A percentile compares a stretch with the other conserved stretches of the same genome.
phyloP scores from a whole-genome alignment of 2,797 vertebrate species.

The Parambassis ranga region DNA sequence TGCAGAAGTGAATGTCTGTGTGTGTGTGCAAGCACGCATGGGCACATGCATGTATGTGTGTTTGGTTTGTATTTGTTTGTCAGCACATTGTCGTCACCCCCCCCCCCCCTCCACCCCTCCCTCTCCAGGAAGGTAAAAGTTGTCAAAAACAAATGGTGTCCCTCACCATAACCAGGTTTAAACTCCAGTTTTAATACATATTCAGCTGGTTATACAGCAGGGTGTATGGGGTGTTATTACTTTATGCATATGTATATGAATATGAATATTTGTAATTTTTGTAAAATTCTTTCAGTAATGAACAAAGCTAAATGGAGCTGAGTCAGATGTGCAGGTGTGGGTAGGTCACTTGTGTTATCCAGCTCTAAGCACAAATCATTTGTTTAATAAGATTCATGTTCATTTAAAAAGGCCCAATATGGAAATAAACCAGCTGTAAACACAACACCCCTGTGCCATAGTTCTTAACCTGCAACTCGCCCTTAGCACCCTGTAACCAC shows the following conservation, averaged over 20 bases:
- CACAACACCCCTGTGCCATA: not conserved
- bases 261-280: too few species aligned
- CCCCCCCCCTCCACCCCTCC: constrained; percentile 16
- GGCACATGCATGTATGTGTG: not conserved
- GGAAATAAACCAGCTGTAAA: constrained; percentile 5
- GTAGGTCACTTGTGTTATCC: not conserved
- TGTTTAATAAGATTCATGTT: not conserved
- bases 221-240: too few species aligned
- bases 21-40: constrained; percentile 15
- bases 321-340: not conserved
- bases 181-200: too few species aligned
- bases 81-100: constrained; percentile 55
- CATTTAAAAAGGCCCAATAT: not conserved
- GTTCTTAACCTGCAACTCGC: not conserved
- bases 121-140: constrained; percentile 42
- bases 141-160: constrained; percentile 55
- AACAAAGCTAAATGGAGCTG: not conserved
- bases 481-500: not conserved
- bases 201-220: too few species aligned
- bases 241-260: too few species aligned
- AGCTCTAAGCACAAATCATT: constrained; percentile 6
- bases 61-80: constrained; percentile 56
- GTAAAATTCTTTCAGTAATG: not conserved
- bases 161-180: too few species aligned
- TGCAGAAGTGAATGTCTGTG: constrained; percentile 37